Evolutionary conservation across 2,113 vertebrate species (phyloP).

Genomic region (Tautogolabrus adspersus): DNA sequence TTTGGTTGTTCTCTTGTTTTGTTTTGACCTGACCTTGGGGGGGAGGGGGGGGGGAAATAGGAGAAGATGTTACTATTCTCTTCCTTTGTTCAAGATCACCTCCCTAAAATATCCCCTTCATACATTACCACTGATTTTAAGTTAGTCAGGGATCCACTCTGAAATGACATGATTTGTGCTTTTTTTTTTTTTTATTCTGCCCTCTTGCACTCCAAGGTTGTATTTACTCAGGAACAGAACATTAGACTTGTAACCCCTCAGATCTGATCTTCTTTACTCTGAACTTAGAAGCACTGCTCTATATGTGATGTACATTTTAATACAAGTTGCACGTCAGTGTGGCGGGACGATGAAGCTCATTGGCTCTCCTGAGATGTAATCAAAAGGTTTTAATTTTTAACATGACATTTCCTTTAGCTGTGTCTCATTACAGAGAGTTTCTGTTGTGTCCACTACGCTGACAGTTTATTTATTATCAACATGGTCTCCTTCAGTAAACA

Average conservation of each 20-base stretch:
- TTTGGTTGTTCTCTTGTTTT: constrained; percentile 58
- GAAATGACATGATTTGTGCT: constrained; percentile 67
- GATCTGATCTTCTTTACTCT: constrained; percentile 26
- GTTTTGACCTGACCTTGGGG: constrained; percentile 57
- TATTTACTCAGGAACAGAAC: constrained; percentile 68
- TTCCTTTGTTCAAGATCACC: constrained; percentile 25
- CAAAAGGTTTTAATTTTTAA: constrained; percentile 15
- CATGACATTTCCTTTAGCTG: neutral
- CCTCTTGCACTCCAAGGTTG: constrained; percentile 41
- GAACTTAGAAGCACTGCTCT: constrained; percentile 18
- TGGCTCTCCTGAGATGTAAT: constrained; percentile 18
- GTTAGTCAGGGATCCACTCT: constrained; percentile 56
- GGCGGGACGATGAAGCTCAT: constrained; percentile 2
- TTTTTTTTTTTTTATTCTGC: constrained; percentile 42
- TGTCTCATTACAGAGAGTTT: constrained; percentile 28
- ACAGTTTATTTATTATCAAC: neutral
- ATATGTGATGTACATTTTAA: no score
- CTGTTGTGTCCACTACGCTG: neutral
- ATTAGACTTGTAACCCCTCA: constrained; percentile 36
- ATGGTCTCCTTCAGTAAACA: neutral
- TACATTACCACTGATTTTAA: constrained; percentile 64
- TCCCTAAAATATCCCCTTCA: constrained; percentile 16
- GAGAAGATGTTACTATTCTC: constrained; percentile 23
- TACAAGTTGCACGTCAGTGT: neutral
- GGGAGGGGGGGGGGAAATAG: constrained; percentile 35